Base-by-base conservation (phyloP, 64 coral and sea anemone genomes). In the Montipora foliosa region DNA sequence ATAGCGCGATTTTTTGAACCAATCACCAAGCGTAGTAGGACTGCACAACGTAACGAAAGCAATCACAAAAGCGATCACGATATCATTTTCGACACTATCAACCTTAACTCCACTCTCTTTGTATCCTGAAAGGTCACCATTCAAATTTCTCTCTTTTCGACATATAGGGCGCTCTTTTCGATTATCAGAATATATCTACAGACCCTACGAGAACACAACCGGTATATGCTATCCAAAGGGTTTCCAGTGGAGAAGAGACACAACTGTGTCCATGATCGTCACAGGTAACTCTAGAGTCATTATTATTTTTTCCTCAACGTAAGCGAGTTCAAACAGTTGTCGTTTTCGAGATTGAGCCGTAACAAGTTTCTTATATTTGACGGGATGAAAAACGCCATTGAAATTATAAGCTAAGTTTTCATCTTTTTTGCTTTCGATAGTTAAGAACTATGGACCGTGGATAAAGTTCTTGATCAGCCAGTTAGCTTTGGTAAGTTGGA, bases 361-460 rank as follows among this genome's bases (percentile, higher is more conserved):
- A 45, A 77, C 75, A 77, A 47, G 53, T 57, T 11, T 8, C 11
- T 57, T 57, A 8, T 57, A 8, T 8, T 8, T 57, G 53, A 57
- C 53, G 11, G 6, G 3, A 57, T 57, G 6, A 57, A 55, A n/a
- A 53, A 0, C 19, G 49, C 49, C 5, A 6, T 80, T 13, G 17
- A 17, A 17, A 17, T n/a, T 68, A 71, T 24, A 14, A 19, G 22
- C 8, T 10, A 22, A 57, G 11, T 11, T 57, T 10, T 37, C 1
- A 64, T 22, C 44, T 9, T 80, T 88, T 59, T 6, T 44, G 47
- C 9, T 80, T 66, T 81, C 47, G 14, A 76, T 60, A 93, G 92
- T 93, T 19, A 93, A 88, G 51, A 93, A 93, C 72, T 93, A 93
- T 88, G 92, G 84, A 7, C 67, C 59, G 19, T 93, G 92, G 92